These are phyloP conservation scores for Caradrina kadenii DNA, from an alignment of 2,888 invertebrate species.

Conservation along the genomic window DNA sequence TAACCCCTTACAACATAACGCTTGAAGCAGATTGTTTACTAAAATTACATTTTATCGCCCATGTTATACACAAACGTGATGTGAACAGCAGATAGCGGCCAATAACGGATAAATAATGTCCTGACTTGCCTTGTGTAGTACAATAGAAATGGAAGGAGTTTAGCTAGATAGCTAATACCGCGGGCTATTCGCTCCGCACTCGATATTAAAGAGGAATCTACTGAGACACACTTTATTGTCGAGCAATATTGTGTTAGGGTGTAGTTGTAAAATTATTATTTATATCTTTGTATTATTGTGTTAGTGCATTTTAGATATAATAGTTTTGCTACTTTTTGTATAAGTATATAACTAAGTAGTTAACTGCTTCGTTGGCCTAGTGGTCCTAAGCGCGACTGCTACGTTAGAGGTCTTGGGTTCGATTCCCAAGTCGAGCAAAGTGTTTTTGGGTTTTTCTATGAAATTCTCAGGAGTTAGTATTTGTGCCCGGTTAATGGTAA, in stretches of 20 bases:
- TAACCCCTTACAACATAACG: slow-evolving; percentile 21
- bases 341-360: too few species aligned
- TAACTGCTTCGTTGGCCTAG: too few species aligned
- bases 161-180: slow-evolving; percentile 40
- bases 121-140: slow-evolving; percentile 21
- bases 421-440: too few species aligned
- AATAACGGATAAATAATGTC: slow-evolving; percentile 38
- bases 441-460: too few species aligned
- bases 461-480: too few species aligned
- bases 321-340: background rate
- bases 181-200: slow-evolving; percentile 38
- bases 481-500: too few species aligned
- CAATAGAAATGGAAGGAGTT: slow-evolving; percentile 36
- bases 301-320: background rate
- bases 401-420: too few species aligned
- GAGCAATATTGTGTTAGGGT: slow-evolving; percentile 18
- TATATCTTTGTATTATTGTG: background rate
- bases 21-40: slow-evolving; percentile 36
- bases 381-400: too few species aligned
- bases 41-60: slow-evolving; percentile 53
- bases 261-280: background rate
- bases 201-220: slow-evolving; percentile 40
- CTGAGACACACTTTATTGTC: slow-evolving; percentile 12
- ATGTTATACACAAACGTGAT: slow-evolving; percentile 46
- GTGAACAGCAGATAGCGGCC: slow-evolving; percentile 40